Base-by-base conservation (phyloP, 2,888 invertebrate genomes). In the Teinopalpus imperialis region DNA sequence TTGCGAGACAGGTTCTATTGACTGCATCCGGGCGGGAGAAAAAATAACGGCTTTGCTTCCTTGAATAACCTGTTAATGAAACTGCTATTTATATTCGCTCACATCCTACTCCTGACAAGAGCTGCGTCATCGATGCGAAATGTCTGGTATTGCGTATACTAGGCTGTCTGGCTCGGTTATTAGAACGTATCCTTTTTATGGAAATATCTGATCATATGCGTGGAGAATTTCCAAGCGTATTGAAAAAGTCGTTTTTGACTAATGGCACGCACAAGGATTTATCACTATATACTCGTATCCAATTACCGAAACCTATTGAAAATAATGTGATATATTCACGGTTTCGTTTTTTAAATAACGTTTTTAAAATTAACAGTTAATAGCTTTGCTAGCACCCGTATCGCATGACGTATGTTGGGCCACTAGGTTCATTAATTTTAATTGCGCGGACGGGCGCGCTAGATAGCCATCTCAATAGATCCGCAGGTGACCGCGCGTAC, bases 361-460 rank as follows among this genome's bases (percentile, higher is more conserved):
- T 39, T 29, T 12, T 26, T 26, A n/a, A n/a, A n/a, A n/a, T n/a
- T 29, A 21, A 16, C 16, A 16, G 16, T 16, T 16, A 4, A 39
- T 39, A 29, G 13, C 13, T 32, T 9, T 14, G n/a, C n/a, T n/a
- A 10, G 24, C 30, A 20, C 9, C 20, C 20, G 37, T 31, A 18
- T 31, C 23, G 29, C 10, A 9, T 32, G 23, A 30, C 30, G 37
- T 27, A 27, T 36, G 23, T 36, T 37, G 34, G 39, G 8, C 18
- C 23, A 10, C 40, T 43, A 32, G 26, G 26, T 74, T 75, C 70
- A 73, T 80, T 78, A 74, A 74, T 76, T 76, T 74, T 77, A 78
- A 79, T 76, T 77, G 69, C 70, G 62, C 31, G 48, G 53, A 50
- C 54, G 61, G 64, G 66, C 52, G 52, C 47, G 48, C 37, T 43